Evolutionary conservation across 2,797 vertebrate genomes (phyloP).

Genomic region (Zenarchopterus dispar): DNA sequence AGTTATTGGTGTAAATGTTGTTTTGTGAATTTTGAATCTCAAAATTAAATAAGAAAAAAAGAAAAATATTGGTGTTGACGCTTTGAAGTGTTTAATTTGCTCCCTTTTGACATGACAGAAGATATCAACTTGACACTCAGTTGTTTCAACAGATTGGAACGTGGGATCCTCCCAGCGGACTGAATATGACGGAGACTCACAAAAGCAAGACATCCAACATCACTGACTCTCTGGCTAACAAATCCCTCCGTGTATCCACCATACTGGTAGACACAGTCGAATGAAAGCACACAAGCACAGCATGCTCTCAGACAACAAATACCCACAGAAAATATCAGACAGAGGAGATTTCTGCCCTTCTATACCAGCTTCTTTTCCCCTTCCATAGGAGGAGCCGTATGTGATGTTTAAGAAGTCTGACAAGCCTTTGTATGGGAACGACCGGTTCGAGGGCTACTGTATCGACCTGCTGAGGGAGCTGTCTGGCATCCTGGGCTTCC

Average conservation of each 20-base stretch:
- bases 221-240: conserved; percentile 95
- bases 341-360: conserved; percentile 7
- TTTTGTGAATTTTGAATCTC: conserved; percentile 3
- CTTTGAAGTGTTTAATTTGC: conserved; percentile 28
- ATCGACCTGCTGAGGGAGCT: conserved; percentile 84
- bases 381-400: conserved; percentile 80
- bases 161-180: conserved; percentile 93
- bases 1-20: conserved; percentile 9
- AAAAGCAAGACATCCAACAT: conserved; percentile 94
- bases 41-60: not conserved
- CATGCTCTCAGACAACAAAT: not conserved
- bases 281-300: conserved; percentile 20
- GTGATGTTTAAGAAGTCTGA: conserved; percentile 87
- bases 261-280: conserved; percentile 89
- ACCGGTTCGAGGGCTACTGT: conserved; percentile 84
- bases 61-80: not conserved
- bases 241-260: conserved; percentile 93
- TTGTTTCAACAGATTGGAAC: conserved; percentile 91
- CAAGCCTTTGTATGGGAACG: conserved; percentile 83
- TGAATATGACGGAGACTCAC: conserved; percentile 97
- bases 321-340: not conserved
- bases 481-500: conserved; percentile 80
- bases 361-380: conserved; percentile 9
- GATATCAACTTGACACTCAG: conserved; percentile 40
- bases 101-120: conserved; percentile 16